Base-by-base conservation (phyloP, 1,140 invertebrate species). In the Leptestheria dahalacensis region DNA sequence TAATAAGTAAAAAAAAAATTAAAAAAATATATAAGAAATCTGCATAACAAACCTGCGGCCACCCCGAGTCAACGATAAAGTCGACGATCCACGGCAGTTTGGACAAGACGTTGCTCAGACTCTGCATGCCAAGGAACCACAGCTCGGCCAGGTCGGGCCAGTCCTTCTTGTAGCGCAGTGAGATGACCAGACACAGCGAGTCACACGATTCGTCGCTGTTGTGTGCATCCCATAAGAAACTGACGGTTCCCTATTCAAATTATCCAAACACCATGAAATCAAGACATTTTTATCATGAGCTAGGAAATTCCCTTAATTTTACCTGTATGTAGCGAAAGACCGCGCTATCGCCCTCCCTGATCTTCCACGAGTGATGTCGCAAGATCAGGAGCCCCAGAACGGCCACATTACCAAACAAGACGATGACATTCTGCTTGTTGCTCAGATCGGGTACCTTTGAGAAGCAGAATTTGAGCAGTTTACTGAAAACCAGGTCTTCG, bases 121-220 rank as follows among this genome's bases (percentile, higher is more conserved):
- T 91, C 72, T 93, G 89, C 87, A 93, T 91, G 12, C 90, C 89
- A 21, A 94, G 73, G 72, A 91, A 93, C 91, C 91, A 94, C 1
- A 93, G 73, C 70, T 93, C 91, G 71, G 83, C 86, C 18, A 93
- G 77, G 66, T 92, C 88, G 70, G 83, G 80, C 91, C 90, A 94
- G 61, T 82, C 74, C 68, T 85, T 83, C 67, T 90, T 89, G 70
- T 93, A 94, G 12, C 79, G 76, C 74, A 88, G 85, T 2, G 87
- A 80, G 0, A 93, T 84, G 2, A 90, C 86, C 33, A 93, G 70
- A 1, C 56, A 51, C 33, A 61, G n/a, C 56, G 82, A 80, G 69
- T 91, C 85, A 68, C 84, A 84, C 21, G 85, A 85, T 69, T 93
- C 89, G 26, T 72, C 71, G 28, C 29, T 48, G 68, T 91, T 87